These are phyloP conservation scores for Alouatta palliata DNA, from an alignment of 2,113 vertebrate species.

Conservation along the genomic window DNA sequence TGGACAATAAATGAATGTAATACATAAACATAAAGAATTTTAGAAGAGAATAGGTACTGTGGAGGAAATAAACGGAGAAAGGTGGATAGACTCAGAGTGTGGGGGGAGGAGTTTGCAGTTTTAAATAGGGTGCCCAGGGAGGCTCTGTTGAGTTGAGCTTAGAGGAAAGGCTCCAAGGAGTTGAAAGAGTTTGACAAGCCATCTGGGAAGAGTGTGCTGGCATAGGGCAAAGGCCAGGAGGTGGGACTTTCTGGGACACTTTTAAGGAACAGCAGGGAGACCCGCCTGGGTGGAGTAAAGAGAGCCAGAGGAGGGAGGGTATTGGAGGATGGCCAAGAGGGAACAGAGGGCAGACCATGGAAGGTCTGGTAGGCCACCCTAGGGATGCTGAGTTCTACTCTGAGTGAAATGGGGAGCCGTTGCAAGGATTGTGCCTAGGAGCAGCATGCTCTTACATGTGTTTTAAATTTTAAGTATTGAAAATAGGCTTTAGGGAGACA, in stretches of 20 bases:
- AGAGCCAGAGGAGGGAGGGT: background rate
- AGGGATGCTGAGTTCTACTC: background rate
- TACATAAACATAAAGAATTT: background rate
- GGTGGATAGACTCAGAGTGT: background rate
- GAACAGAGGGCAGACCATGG: rapidly evolving
- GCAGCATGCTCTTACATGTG: background rate
- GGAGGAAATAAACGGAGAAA: background rate
- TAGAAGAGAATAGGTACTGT: background rate
- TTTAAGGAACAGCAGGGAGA: background rate
- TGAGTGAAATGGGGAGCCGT: background rate
- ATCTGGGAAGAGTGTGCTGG: background rate
- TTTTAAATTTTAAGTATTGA: background rate
- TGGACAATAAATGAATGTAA: background rate
- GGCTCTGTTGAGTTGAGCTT: background rate
- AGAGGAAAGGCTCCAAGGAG: background rate
- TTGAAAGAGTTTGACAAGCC: background rate
- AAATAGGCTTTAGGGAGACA: background rate
- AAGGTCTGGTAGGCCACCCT: background rate
- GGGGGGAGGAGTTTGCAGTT: background rate
- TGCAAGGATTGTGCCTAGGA: background rate
- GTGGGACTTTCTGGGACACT: background rate
- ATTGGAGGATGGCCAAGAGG: background rate
- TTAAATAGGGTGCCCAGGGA: background rate
- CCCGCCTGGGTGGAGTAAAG: background rate
- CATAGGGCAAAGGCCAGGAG: background rate